These are phyloP conservation scores for Hirudinaria manillensis DNA, from an alignment of 2,888 invertebrate species.

Conservation along the genomic window DNA sequence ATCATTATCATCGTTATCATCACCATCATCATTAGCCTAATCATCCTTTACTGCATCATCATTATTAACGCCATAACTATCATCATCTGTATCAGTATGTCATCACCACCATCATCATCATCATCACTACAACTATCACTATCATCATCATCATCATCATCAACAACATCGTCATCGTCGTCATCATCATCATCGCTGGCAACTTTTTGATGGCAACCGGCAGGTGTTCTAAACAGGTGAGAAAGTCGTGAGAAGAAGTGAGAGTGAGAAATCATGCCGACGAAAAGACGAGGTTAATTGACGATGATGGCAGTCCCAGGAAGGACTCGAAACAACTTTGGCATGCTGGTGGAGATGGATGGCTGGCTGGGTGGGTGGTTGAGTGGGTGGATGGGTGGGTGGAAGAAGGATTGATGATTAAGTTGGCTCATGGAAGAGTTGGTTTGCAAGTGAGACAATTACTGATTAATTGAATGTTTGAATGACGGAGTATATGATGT, in stretches of 20 bases:
- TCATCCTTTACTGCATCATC: not conserved
- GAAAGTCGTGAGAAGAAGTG: constrained; percentile 1
- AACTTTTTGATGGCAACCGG: not conserved
- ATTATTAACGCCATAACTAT: not conserved
- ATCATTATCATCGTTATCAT: constrained; percentile 8
- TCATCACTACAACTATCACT: not conserved
- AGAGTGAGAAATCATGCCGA: not conserved
- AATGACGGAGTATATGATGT: too few relatives aligned
- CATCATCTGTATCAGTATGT: not conserved
- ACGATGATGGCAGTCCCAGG: not conserved
- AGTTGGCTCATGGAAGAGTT: too few relatives aligned
- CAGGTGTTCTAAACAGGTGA: constrained; percentile 13
- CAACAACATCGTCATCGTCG: not conserved
- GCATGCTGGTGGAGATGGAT: too few relatives aligned
- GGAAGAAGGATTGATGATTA: too few relatives aligned
- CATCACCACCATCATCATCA: not conserved
- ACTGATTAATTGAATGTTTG: too few relatives aligned
- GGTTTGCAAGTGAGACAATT: too few relatives aligned
- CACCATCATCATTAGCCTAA: not conserved
- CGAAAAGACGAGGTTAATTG: constrained; percentile 13
- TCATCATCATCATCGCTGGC: not conserved
- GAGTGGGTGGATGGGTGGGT: too few relatives aligned
- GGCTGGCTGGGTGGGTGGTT: too few relatives aligned
- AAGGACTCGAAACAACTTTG: not conserved
- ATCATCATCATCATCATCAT: not conserved